These are phyloP conservation scores for Anguilla megastoma DNA, from an alignment of 2,797 vertebrate species.

Conservation along the genomic window DNA sequence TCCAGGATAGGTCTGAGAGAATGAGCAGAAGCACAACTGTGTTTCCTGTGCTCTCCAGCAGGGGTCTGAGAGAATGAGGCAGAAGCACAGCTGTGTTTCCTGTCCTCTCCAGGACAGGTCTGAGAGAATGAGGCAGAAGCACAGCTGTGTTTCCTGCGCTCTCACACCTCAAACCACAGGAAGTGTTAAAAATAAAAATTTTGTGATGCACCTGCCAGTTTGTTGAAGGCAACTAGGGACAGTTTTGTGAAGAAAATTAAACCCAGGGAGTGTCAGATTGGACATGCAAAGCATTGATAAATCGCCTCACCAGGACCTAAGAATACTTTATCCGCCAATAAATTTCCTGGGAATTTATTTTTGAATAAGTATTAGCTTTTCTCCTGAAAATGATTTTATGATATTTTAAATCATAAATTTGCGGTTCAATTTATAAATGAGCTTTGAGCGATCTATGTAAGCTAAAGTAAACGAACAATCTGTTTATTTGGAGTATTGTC, in stretches of 20 bases:
- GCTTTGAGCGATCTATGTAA: background rate
- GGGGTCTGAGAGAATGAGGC: too few relatives aligned
- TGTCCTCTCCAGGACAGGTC: background rate
- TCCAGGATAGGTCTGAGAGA: too few relatives aligned
- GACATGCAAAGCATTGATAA: background rate
- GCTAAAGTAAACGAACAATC: background rate
- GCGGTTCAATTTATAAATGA: background rate
- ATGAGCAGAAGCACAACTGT: too few relatives aligned
- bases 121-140: background rate
- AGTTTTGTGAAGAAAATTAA: conserved; percentile 25
- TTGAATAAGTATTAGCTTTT: background rate
- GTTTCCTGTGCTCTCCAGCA: too few relatives aligned
- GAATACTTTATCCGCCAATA: background rate
- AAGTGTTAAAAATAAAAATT: too few relatives aligned
- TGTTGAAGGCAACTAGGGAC: background rate
- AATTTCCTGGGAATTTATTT: background rate
- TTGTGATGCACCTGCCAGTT: background rate
- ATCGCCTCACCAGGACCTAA: background rate
- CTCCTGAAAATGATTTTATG: background rate
- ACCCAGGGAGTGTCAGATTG: background rate
- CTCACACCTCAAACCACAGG: background rate
- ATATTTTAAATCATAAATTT: background rate
- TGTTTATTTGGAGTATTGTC: background rate
- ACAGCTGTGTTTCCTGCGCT: background rate
- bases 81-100: background rate